These are phyloP conservation scores for Euleptes europaea DNA, from an alignment of 2,113 vertebrate genomes.

Conservation along the genomic window DNA sequence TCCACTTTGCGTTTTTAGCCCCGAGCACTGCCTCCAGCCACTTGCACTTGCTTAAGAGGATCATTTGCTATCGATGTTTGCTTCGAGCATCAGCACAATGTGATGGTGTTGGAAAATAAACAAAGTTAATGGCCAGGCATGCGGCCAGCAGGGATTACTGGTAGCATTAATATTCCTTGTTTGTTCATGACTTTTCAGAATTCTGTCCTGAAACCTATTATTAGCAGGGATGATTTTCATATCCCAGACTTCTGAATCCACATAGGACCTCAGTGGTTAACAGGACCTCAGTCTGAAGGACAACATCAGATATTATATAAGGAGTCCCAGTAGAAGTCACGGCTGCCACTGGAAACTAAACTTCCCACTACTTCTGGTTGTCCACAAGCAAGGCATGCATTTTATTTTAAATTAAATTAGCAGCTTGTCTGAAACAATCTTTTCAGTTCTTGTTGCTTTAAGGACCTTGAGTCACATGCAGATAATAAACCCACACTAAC, in stretches of 20 bases:
- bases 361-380: neutral
- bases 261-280: neutral
- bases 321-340: neutral
- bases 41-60: slow-evolving; percentile 74
- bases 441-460: neutral
- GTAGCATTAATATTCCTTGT: slow-evolving; percentile 53
- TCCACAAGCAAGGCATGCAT: neutral
- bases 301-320: neutral
- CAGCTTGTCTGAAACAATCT: neutral
- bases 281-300: neutral
- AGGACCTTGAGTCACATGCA: neutral
- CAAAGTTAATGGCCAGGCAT: slow-evolving; percentile 53
- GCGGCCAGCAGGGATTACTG: slow-evolving; percentile 35
- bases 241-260: neutral
- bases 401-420: neutral
- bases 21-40: slow-evolving; percentile 73
- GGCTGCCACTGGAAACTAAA: neutral
- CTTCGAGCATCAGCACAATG: slow-evolving; percentile 63
- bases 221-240: neutral
- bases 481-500: neutral
- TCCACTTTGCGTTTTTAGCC: slow-evolving; percentile 61
- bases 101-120: slow-evolving; percentile 64
- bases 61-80: slow-evolving; percentile 71
- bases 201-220: slow-evolving; percentile 25
- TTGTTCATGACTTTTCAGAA: slow-evolving; percentile 40